Evolutionary conservation across 1,140 invertebrate species (phyloP).

Genomic region (Bemisia tabaci): DNA sequence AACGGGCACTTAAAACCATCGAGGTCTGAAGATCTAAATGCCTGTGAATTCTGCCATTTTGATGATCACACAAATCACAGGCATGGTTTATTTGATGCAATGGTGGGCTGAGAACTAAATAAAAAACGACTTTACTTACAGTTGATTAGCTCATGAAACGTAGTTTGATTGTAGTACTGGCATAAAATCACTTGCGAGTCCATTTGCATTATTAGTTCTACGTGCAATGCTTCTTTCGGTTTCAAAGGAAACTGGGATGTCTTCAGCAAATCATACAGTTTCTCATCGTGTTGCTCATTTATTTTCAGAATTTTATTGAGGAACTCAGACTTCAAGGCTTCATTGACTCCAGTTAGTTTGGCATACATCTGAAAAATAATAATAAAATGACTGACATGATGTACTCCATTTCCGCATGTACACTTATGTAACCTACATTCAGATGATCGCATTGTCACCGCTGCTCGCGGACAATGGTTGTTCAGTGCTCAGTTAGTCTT

Average conservation of each 20-base stretch:
- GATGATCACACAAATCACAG: no score
- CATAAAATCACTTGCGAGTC: conserved; percentile 42
- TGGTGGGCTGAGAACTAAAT: no score
- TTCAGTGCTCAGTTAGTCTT: no score
- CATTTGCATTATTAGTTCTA: conserved; percentile 41
- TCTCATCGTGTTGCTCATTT: conserved; percentile 18
- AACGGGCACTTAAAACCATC: no score
- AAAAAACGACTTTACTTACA: conserved; percentile 27
- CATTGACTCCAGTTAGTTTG: conserved; percentile 37
- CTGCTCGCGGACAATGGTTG: not conserved
- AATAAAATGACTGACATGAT: conserved; percentile 10
- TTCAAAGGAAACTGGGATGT: conserved; percentile 31
- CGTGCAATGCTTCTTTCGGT: conserved; percentile 33
- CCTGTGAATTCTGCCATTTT: no score
- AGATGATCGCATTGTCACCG: not conserved
- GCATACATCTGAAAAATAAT: conserved; percentile 36
- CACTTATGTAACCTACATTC: not conserved
- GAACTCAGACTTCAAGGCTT: conserved; percentile 24
- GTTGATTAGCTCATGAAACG: conserved; percentile 33
- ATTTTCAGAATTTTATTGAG: conserved; percentile 32
- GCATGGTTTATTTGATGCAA: no score
- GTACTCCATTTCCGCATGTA: not conserved
- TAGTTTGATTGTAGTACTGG: conserved; percentile 40
- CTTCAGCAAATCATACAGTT: conserved; percentile 30
- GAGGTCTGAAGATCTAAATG: no score